Conservation (phyloP, 2,797 vertebrate genomes). For the Rhinogobio ventralis region DNA sequence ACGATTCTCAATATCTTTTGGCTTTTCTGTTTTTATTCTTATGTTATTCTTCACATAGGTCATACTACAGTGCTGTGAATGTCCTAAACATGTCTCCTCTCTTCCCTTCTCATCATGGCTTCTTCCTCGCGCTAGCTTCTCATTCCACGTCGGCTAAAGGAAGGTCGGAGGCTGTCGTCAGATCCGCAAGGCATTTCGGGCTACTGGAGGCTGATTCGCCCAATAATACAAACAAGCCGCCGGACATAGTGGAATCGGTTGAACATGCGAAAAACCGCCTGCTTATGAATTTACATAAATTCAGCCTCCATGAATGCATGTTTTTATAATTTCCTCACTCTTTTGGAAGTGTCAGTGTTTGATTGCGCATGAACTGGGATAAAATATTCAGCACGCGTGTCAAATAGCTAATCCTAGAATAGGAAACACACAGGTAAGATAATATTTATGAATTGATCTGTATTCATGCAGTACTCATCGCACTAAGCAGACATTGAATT, state of each 20-base stretch:
- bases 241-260: slow-evolving; percentile 31
- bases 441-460: neutral
- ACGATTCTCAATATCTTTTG: neutral
- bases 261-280: slow-evolving; percentile 8
- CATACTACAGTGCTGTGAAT: neutral
- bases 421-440: slow-evolving; percentile 72
- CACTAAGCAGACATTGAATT: neutral
- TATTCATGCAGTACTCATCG: neutral
- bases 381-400: slow-evolving; percentile 66
- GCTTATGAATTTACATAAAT: slow-evolving; percentile 8
- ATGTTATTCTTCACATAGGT: neutral
- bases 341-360: slow-evolving; percentile 47
- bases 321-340: slow-evolving; percentile 5
- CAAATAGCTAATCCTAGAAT: slow-evolving; percentile 60
- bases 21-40: neutral
- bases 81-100: neutral
- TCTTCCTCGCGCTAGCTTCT: neutral
- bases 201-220: slow-evolving; percentile 60
- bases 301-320: slow-evolving; percentile 27
- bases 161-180: slow-evolving; percentile 71
- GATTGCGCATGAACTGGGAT: slow-evolving; percentile 66
- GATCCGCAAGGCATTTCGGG: slow-evolving; percentile 71
- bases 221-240: slow-evolving; percentile 64
- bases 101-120: slow-evolving; percentile 58
- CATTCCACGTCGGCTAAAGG: slow-evolving; percentile 46